Evolutionary conservation across 2,113 vertebrate species (phyloP), one percentile per base, ranked within the genome.

Genomic region (Gambusia holbrooki): DNA sequence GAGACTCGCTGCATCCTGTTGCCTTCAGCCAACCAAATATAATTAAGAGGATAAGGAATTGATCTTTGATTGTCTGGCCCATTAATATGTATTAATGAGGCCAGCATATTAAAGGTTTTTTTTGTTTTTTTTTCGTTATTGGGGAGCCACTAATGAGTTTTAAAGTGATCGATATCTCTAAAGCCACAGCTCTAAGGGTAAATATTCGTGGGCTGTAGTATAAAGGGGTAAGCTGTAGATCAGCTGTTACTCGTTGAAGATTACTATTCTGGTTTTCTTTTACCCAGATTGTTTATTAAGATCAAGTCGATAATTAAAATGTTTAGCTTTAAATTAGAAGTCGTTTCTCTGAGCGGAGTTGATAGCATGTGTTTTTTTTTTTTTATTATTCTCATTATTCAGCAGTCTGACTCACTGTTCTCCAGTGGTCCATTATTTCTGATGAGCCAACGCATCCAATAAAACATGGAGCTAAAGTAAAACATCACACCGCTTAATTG

Each of bases 41-140:
- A 92, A 93, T 93, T 92, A 90, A 90, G 79, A 87, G 86, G 84
- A 92, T 93, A 90, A 89, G 74, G 78, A 89, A 93, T 93, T 91
- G 90, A 93, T 92, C 80, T 74, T 83, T 90, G 89, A 91, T 93
- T 91, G 81, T 88, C 82, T 83, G 70, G 77, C 70, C 70, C 80
- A 86, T 92, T 93, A 89, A 87, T 92, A 86, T 87, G 87, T 89
- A 86, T 90, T 90, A 90, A 92, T 91, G 89, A 92, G 80, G 84
- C 69, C 74, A 87, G 81, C 85, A 74, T 88, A 91, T 93, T 90
- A 90, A 90, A 88, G 77, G 77, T 51, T 81, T 77, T 35, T 37
- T 12, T 37, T 33, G 5, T 37, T 37, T 37, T 37, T 37, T 81
- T 87, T 27, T 27, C 27, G 82, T 73, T 27, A 92, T 92, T 79